Percentiles rank a stretch among this genome's conserved stretches.
phyloP scores from a whole-genome alignment of 2,888 invertebrate genomes.

The Hymenopus coronatus region DNA sequence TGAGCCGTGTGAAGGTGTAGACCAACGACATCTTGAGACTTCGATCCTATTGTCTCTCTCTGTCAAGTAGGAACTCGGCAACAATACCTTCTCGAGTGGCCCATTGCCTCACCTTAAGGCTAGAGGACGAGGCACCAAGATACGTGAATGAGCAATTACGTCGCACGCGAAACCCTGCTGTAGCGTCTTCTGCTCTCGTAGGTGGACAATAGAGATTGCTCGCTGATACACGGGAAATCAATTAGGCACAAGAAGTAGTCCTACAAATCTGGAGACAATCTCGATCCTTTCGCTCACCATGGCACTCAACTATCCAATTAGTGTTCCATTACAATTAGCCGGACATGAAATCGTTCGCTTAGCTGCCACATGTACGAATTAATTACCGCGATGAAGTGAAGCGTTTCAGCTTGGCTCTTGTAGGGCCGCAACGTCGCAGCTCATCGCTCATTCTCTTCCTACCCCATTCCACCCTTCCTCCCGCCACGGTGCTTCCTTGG shows the following conservation, averaged over 20 bases:
- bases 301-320: not conserved
- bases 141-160: not conserved
- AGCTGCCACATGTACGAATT: not conserved
- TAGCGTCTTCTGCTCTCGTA: not conserved
- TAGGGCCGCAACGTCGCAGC: not conserved
- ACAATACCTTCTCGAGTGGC: not conserved
- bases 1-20: no score
- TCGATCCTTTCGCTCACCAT: not conserved
- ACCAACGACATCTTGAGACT: no score
- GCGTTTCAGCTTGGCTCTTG: not conserved
- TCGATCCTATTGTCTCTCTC: no score
- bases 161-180: not conserved
- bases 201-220: not conserved
- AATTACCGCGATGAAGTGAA: not conserved
- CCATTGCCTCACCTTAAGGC: not conserved
- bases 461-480: not conserved
- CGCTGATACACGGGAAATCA: not conserved
- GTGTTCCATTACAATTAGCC: not conserved
- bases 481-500: not conserved
- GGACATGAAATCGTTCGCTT: not conserved
- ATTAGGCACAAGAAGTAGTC: not conserved
- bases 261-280: not conserved
- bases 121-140: not conserved
- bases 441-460: not conserved
- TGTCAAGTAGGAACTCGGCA: no score